Evolutionary conservation across 2,797 vertebrate genomes (phyloP).

Genomic region (Sphaeramia orbicularis): DNA sequence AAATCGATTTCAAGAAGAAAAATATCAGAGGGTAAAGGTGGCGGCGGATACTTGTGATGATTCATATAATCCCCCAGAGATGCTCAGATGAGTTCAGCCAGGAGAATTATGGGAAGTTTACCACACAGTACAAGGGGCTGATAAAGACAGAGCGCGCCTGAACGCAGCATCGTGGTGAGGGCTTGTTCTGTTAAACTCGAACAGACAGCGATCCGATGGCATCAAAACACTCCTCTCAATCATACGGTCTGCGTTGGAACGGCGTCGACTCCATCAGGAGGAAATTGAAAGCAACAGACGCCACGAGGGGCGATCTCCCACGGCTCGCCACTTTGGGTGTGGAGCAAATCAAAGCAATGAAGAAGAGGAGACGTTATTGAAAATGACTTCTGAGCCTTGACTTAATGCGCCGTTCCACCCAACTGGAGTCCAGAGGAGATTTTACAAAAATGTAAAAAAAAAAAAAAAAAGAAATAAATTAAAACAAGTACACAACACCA

Average conservation of each 20-base stretch:
- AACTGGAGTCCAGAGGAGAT: constrained; percentile 6
- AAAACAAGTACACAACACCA: constrained; percentile 32
- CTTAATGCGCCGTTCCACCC: constrained; percentile 4
- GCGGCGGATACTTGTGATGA: constrained; percentile 2
- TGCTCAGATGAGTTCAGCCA: not conserved
- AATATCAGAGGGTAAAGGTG: constrained; percentile 17
- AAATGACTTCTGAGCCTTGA: constrained; percentile 33
- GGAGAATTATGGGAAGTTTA: constrained; percentile 9
- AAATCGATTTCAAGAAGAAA: not conserved
- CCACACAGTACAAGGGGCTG: constrained; percentile 18
- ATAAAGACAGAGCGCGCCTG: not conserved
- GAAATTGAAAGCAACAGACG: constrained; percentile 4
- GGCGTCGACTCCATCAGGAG: constrained; percentile 5
- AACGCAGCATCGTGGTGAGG: not conserved
- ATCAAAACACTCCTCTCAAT: constrained; percentile 28
- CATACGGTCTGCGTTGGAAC: constrained; percentile 20
- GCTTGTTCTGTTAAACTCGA: constrained; percentile 30
- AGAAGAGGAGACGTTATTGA: constrained; percentile 21
- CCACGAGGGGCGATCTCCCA: not conserved
- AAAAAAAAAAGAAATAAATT: constrained; percentile 17
- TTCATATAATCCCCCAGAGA: not conserved
- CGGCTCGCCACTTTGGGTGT: too few relatives aligned
- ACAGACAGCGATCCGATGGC: constrained; percentile 21
- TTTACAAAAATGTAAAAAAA: constrained; percentile 7
- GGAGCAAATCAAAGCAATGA: constrained; percentile 33